Conservation (phyloP, 2,888 invertebrate genomes). For the Tipula confusa region DNA sequence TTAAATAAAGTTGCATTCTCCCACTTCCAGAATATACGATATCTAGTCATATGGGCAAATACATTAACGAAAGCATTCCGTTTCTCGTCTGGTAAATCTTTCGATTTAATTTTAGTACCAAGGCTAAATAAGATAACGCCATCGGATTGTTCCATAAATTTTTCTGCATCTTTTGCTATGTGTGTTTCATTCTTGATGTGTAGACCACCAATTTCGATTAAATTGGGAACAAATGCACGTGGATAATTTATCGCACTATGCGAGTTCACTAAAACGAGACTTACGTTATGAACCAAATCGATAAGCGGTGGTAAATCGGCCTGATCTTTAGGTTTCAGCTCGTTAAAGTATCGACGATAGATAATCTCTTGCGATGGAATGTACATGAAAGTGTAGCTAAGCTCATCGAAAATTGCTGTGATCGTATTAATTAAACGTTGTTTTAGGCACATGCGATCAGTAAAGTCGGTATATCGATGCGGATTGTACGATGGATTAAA, state of each 20-base stretch:
- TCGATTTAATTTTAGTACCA: constrained; percentile 47
- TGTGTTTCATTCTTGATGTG: constrained; percentile 39
- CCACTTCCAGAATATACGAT: constrained; percentile 53
- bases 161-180: constrained; percentile 40
- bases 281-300: constrained; percentile 46
- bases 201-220: constrained; percentile 46
- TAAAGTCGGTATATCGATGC: constrained; percentile 47
- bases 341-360: constrained; percentile 45
- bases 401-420: constrained; percentile 46
- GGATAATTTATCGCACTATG: constrained; percentile 47
- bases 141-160: constrained; percentile 47
- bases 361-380: constrained; percentile 47
- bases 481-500: constrained; percentile 51
- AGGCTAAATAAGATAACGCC: constrained; percentile 51
- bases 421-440: constrained; percentile 50
- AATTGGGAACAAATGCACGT: constrained; percentile 46
- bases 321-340: constrained; percentile 39
- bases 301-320: constrained; percentile 44
- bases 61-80: constrained; percentile 43
- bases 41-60: constrained; percentile 36
- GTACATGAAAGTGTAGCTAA: constrained; percentile 47
- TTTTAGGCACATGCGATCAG: constrained; percentile 50
- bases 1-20: constrained; percentile 47
- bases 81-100: constrained; percentile 46
- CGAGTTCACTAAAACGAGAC: constrained; percentile 47